Evolutionary conservation across 2,113 vertebrate genomes (phyloP).

Genomic region (Callaeas wilsoni): DNA sequence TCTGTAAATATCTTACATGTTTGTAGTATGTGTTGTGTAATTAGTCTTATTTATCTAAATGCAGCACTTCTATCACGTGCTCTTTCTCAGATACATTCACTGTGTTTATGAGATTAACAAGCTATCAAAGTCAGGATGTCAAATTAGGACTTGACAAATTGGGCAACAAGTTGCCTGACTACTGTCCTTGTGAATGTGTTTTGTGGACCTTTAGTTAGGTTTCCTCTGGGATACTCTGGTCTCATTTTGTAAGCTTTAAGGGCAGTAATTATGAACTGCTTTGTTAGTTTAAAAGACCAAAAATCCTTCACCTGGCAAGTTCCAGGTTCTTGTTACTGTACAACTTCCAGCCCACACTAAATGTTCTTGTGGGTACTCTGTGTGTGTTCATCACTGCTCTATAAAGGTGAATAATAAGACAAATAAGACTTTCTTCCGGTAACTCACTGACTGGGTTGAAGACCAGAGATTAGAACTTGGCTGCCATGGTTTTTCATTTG

Average conservation of each 20-base stretch:
- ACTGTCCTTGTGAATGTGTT: neutral
- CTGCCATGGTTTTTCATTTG: neutral
- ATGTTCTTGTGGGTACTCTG: neutral
- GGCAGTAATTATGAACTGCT: neutral
- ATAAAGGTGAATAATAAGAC: neutral
- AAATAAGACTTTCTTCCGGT: neutral
- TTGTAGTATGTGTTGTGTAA: neutral
- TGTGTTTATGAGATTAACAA: neutral
- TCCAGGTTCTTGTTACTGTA: neutral
- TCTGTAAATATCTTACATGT: neutral
- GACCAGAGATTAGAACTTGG: neutral
- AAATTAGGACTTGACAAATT: neutral
- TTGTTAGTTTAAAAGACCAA: neutral
- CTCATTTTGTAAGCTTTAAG: neutral
- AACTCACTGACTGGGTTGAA: neutral
- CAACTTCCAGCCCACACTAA: neutral
- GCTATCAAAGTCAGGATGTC: neutral
- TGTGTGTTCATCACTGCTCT: neutral
- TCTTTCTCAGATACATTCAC: neutral
- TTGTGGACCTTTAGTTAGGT: neutral
- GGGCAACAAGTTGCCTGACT: neutral
- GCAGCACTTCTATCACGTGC: neutral
- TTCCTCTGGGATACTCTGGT: neutral
- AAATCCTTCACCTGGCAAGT: neutral
- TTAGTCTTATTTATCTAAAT: neutral